These are phyloP conservation scores for Halictus rubicundus DNA, from an alignment of 1,140 invertebrate species.

Conservation along the genomic window DNA sequence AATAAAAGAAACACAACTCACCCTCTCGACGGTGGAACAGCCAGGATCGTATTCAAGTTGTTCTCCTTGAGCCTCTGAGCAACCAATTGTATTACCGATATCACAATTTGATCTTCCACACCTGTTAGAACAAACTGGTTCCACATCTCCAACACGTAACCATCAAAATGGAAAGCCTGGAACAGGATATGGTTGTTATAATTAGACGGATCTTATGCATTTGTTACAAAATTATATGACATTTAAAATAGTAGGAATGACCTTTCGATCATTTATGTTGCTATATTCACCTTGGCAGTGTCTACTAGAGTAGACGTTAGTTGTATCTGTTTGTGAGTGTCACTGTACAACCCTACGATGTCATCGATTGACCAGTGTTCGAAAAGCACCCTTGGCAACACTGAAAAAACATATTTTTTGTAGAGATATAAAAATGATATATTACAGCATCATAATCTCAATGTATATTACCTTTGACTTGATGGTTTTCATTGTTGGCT, in stretches of 20 bases:
- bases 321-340: constrained; percentile 82
- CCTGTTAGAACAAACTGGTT: constrained; percentile 87
- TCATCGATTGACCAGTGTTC: constrained; percentile 90
- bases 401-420: constrained; percentile 77
- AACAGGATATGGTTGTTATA: constrained; percentile 31
- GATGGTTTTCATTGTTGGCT: constrained; percentile 79
- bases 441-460: constrained; percentile 7
- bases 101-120: constrained; percentile 83
- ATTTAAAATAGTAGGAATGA: no score
- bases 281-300: constrained; percentile 80
- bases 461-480: constrained; percentile 76
- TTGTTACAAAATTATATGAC: neutral
- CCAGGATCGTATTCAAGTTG: constrained; percentile 87
- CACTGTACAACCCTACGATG: constrained; percentile 84
- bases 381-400: constrained; percentile 92
- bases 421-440: constrained; percentile 38
- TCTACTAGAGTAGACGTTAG: constrained; percentile 83
- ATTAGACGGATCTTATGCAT: neutral
- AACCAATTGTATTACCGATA: constrained; percentile 84
- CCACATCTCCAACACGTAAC: constrained; percentile 94
- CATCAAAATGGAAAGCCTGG: constrained; percentile 88
- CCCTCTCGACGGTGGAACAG: constrained; percentile 90
- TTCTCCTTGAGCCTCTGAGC: constrained; percentile 80
- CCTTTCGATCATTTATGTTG: neutral
- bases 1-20: constrained; percentile 71